Percentiles rank a stretch among this genome's conserved stretches.
Conservation (phyloP, 2,113 vertebrate species). For the Parus major region DNA sequence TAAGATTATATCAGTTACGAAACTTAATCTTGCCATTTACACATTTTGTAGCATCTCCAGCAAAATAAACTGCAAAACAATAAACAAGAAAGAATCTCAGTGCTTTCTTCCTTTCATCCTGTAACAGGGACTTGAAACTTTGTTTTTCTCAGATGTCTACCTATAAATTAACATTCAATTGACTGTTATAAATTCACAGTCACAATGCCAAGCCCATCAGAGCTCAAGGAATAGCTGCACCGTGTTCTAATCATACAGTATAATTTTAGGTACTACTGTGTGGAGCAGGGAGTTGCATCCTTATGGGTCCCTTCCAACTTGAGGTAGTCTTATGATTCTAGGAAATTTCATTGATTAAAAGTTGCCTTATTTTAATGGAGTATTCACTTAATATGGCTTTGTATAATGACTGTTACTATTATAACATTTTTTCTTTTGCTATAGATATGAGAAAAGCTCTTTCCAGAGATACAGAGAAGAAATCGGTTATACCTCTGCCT, state of each 20-base stretch:
- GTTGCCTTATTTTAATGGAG: background rate
- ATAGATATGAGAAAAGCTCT: constrained; percentile 96
- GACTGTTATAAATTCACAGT: background rate
- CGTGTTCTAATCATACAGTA: background rate
- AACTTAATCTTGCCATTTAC: background rate
- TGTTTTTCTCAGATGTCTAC: background rate
- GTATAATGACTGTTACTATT: background rate
- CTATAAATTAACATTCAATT: background rate
- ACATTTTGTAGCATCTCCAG: background rate
- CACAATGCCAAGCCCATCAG: background rate
- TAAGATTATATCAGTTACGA: background rate
- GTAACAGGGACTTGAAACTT: background rate
- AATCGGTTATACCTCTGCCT: constrained; percentile 92
- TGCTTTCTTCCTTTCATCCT: background rate
- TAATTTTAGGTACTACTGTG: background rate
- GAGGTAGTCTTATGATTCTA: background rate
- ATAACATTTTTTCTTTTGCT: background rate
- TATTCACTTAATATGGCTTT: background rate
- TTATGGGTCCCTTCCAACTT: background rate
- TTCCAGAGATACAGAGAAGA: constrained; percentile 93
- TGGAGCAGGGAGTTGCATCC: background rate
- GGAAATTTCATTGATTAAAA: background rate
- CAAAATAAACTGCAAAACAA: background rate
- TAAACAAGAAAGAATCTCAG: background rate
- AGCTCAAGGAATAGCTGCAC: background rate